Conservation (phyloP, 30 jellyfish, hydroid and myxozoan genomes). For the Pseudorhiza aurosa region DNA sequence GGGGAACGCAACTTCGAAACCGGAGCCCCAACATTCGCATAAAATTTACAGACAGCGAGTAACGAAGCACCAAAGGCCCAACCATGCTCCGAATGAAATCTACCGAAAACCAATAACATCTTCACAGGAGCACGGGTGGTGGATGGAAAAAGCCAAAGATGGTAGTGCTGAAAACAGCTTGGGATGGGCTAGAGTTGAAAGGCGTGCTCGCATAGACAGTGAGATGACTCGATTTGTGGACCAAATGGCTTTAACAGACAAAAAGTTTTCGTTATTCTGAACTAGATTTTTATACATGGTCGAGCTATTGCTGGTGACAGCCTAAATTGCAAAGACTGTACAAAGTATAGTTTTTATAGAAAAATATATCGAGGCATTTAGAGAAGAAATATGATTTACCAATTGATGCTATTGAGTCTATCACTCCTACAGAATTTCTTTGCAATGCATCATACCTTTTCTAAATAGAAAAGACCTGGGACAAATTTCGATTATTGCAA, state of each 20-base stretch:
- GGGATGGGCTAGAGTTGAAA: constrained; percentile 80
- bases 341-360: neutral
- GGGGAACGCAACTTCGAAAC: neutral
- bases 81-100: constrained; percentile 84
- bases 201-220: constrained; percentile 69
- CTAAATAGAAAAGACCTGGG: too few species aligned
- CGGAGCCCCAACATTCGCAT: constrained; percentile 75
- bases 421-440: too few species aligned
- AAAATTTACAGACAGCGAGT: constrained; percentile 68
- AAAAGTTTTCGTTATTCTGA: constrained; percentile 75
- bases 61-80: constrained; percentile 85
- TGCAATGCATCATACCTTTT: too few species aligned
- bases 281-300: neutral
- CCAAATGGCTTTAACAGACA: constrained; percentile 82
- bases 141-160: constrained; percentile 56
- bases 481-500: too few species aligned
- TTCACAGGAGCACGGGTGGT: constrained; percentile 95
- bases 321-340: neutral
- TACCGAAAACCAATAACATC: constrained; percentile 83
- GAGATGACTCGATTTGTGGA: constrained; percentile 94
- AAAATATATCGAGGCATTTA: too few species aligned
- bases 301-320: neutral
- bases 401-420: too few species aligned
- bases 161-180: constrained; percentile 42
- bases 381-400: too few species aligned